Base-by-base conservation (phyloP, 2,888 invertebrate species). In the Orthosia gracilis region DNA sequence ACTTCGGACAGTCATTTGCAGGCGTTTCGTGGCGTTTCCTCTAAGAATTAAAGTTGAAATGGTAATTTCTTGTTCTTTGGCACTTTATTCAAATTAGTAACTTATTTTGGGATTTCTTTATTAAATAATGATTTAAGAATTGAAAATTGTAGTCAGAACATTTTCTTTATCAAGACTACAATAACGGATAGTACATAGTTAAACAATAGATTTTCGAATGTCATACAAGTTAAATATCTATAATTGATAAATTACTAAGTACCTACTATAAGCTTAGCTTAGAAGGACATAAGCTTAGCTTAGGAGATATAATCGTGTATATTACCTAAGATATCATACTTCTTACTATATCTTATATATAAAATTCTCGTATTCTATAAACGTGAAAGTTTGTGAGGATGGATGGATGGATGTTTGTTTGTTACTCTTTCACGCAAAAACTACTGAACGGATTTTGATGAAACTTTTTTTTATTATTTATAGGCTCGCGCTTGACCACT, bases 41-140 rank as follows among this genome's bases (percentile, higher is more conserved):
- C 81, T 76, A 88, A 85, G 87, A 91, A 88, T 89, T 90, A 86
- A 89, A 89, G 87, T 87, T 85, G 79, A 77, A 89, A 89, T 90
- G 87, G 87, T 89, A 89, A 89, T 89, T 90, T 88, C 84, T 88
- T 85, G 78, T 85, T 84, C 84, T 76, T 88, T 82, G 84, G 71
- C 67, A 76, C 80, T 83, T 86, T 77, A 87, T 82, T 85, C 73
- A 85, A 83, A 86, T 86, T 69, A 73, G 74, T 66, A 69, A 72
- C 75, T 74, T 78, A 84, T 75, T 85, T 84, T 50, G 45, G 68
- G 59, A 77, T 76, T 78, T 74, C 67, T 75, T 74, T 75, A 78
- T 73, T 69, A 71, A 85, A 81, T 84, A 47, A 70, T 66, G 66
- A 57, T 74, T 84, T 55, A 5, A 31, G 26, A 55, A 73, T 45